phyloP scores from a whole-genome alignment of 2,888 invertebrate species.

The Aphodius granarius region DNA sequence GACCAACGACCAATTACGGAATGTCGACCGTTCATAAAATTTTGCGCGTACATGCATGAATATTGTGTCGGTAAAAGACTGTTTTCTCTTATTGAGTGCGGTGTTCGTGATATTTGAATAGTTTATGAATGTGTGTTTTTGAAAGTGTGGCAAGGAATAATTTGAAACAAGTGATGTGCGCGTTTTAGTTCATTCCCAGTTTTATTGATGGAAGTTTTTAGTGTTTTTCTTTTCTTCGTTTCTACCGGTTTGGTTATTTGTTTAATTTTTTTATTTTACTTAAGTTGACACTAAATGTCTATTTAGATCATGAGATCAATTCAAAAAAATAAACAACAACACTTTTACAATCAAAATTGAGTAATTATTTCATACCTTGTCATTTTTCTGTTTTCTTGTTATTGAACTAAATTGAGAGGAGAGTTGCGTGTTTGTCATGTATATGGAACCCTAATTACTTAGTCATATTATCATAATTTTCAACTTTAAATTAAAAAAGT shows the following conservation, averaged over 20 bases:
- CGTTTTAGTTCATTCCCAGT: background rate
- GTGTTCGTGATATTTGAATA: background rate
- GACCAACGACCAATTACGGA: background rate
- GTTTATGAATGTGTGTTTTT: background rate
- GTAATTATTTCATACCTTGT: background rate
- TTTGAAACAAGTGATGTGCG: background rate
- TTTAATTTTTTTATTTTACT: background rate
- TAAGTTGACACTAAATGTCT: background rate
- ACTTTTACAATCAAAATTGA: background rate
- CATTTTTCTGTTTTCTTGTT: background rate
- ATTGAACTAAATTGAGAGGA: background rate
- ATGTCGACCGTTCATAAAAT: background rate
- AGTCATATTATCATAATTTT: too few relatives aligned
- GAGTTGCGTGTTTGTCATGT: too few relatives aligned
- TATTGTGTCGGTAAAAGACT: background rate
- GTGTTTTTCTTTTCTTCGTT: background rate
- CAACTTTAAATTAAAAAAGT: too few relatives aligned
- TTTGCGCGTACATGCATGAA: background rate
- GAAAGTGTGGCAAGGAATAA: background rate
- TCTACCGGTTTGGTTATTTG: background rate
- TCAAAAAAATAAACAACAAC: background rate
- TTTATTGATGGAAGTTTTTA: background rate
- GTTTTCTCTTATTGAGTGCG: background rate
- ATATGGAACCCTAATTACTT: too few relatives aligned
- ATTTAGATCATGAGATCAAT: background rate